Evolutionary conservation across 2,797 vertebrate species (phyloP).

Genomic region (Scolopax bukidnonensis): DNA sequence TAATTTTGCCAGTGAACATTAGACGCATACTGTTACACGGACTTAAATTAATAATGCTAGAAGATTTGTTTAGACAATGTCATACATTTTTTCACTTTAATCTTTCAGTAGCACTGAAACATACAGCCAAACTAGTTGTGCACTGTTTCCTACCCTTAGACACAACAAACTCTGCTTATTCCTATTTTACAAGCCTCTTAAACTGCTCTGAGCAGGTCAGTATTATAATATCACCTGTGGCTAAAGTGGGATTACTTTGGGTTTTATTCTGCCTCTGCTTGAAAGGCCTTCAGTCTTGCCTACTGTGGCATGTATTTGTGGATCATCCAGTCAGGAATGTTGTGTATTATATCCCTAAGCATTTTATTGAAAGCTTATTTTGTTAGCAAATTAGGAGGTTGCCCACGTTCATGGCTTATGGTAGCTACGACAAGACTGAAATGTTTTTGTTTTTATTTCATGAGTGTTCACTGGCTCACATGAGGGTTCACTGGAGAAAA

Average conservation of each 20-base stretch:
- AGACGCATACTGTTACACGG: constrained; percentile 22
- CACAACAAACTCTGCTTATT: background rate
- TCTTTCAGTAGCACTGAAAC: background rate
- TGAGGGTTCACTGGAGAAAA: background rate
- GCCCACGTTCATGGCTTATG: background rate
- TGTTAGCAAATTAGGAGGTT: background rate
- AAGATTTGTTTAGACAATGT: constrained; percentile 35
- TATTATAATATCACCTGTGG: background rate
- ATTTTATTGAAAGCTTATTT: background rate
- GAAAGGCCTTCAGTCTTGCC: background rate
- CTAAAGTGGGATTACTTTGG: background rate
- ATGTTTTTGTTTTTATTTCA: background rate
- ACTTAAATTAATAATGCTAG: constrained; percentile 20
- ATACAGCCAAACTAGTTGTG: background rate
- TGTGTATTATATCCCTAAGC: background rate
- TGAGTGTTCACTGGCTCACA: background rate
- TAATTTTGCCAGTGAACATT: constrained; percentile 32
- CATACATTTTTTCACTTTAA: background rate
- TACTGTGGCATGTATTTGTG: background rate
- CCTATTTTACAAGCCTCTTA: background rate
- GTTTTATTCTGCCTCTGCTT: background rate
- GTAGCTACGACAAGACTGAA: background rate
- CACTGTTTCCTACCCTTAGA: background rate
- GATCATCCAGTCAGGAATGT: background rate
- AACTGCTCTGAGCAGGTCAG: background rate